Percentiles rank a stretch among this genome's conserved stretches.
Conservation (phyloP, 2,888 invertebrate genomes). For the Calameuta pallipes region DNA sequence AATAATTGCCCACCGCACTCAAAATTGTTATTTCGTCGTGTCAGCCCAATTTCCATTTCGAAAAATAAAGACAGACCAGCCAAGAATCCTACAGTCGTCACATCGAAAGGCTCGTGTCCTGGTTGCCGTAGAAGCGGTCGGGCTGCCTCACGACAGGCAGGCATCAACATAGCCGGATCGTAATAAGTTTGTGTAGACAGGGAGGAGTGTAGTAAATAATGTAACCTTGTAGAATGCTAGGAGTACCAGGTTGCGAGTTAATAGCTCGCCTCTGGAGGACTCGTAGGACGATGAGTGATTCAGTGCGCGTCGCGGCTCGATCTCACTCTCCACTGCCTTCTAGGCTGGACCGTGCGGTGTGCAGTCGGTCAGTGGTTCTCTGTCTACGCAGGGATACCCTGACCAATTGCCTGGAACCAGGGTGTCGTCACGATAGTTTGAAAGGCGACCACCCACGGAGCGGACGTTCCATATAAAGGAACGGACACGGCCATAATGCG, state of each 20-base stretch:
- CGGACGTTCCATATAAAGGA: constrained; percentile 63
- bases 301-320: constrained; percentile 56
- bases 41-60: fast-evolving
- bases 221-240: constrained; percentile 54
- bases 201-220: constrained; percentile 52
- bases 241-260: constrained; percentile 49
- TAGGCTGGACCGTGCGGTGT: constrained; percentile 27
- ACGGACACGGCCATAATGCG: constrained; percentile 51
- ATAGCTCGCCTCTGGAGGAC: constrained; percentile 53
- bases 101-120: not conserved
- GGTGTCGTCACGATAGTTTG: constrained; percentile 54
- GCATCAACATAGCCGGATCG: constrained; percentile 11
- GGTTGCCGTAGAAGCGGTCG: constrained; percentile 12
- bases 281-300: constrained; percentile 58
- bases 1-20: not conserved
- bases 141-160: constrained; percentile 7
- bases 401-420: constrained; percentile 22
- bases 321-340: constrained; percentile 51
- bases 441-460: constrained; percentile 63
- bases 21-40: not conserved
- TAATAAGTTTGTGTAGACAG: constrained; percentile 45
- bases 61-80: not conserved
- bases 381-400: constrained; percentile 19
- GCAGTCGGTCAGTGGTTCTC: constrained; percentile 40
- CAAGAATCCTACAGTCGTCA: not conserved